These are phyloP conservation scores for Lethocerus indicus DNA, from an alignment of 1,140 invertebrate genomes.

Conservation along the genomic window DNA sequence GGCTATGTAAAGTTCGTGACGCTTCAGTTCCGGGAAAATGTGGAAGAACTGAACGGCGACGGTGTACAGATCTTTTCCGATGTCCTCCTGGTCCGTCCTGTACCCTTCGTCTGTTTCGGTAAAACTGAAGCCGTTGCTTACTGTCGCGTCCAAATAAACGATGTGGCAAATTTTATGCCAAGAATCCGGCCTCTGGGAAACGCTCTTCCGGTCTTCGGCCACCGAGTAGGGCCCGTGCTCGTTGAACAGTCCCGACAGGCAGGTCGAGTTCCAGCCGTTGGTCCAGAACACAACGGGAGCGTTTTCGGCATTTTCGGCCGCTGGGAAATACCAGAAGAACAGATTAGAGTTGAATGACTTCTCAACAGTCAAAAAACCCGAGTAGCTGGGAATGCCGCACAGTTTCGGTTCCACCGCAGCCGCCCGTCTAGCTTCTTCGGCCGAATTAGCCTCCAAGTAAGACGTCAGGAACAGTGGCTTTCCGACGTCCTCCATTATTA, in stretches of 20 bases:
- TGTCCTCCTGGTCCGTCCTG: conserved; percentile 14
- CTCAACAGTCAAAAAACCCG: conserved; percentile 56
- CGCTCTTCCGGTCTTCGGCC: neutral
- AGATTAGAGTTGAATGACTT: conserved; percentile 46
- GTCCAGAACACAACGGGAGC: conserved; percentile 58
- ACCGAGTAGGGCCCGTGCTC: conserved; percentile 59
- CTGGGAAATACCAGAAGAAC: conserved; percentile 82
- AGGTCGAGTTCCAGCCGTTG: conserved; percentile 59
- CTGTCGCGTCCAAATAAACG: conserved; percentile 62
- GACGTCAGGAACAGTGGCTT: neutral
- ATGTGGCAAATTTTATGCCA: conserved; percentile 45
- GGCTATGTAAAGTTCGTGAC: conserved; percentile 20
- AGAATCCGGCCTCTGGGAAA: neutral
- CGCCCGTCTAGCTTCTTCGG: neutral
- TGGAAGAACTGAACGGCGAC: conserved; percentile 53
- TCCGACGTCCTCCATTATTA: neutral
- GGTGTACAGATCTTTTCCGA: conserved; percentile 45
- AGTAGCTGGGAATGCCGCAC: conserved; percentile 23
- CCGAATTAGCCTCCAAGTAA: neutral
- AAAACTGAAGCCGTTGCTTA: conserved; percentile 16
- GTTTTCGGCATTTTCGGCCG: conserved; percentile 27
- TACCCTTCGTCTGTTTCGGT: conserved; percentile 7
- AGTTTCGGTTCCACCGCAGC: conserved; percentile 1
- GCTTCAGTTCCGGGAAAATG: conserved; percentile 27
- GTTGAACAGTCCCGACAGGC: conserved; percentile 64